These are phyloP conservation scores for Orbicella faveolata DNA, from an alignment of 64 coral and sea anemone species.

Conservation along the genomic window DNA sequence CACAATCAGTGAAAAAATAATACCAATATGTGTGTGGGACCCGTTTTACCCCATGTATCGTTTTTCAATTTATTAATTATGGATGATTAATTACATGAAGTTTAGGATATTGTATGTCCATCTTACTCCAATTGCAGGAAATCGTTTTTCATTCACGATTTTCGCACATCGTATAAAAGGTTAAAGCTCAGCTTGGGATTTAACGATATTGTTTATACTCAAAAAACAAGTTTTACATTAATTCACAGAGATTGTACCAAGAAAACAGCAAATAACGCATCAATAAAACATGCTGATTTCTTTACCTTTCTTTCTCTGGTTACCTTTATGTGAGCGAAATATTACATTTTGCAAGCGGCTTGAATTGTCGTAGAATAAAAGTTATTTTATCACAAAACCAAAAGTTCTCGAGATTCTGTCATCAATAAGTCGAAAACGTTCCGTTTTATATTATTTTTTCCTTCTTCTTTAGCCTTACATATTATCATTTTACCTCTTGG, in stretches of 20 bases:
- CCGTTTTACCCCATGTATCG: neutral
- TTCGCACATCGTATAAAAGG: neutral
- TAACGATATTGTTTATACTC: neutral
- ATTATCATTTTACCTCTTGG: no score
- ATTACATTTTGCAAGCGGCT: no score
- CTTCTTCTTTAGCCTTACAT: no score
- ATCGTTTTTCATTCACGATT: slow-evolving; percentile 8
- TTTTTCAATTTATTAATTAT: slow-evolving; percentile 25
- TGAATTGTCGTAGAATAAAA: no score
- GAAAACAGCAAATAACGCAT: neutral
- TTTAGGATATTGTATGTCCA: slow-evolving; percentile 19
- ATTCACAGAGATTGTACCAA: no score
- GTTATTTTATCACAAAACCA: no score
- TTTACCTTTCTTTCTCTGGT: no score
- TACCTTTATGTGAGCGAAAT: no score
- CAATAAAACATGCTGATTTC: neutral
- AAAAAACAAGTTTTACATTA: no score
- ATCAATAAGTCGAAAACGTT: no score
- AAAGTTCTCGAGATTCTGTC: no score
- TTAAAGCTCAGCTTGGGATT: neutral
- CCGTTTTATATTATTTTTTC: no score
- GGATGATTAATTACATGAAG: slow-evolving; percentile 29
- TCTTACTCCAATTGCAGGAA: slow-evolving; percentile 21
- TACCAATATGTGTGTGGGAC: neutral
- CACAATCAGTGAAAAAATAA: neutral